Percentiles rank a stretch among this genome's conserved stretches.
Conservation (phyloP, 2,113 vertebrate species). For the Perognathus longimembris region DNA sequence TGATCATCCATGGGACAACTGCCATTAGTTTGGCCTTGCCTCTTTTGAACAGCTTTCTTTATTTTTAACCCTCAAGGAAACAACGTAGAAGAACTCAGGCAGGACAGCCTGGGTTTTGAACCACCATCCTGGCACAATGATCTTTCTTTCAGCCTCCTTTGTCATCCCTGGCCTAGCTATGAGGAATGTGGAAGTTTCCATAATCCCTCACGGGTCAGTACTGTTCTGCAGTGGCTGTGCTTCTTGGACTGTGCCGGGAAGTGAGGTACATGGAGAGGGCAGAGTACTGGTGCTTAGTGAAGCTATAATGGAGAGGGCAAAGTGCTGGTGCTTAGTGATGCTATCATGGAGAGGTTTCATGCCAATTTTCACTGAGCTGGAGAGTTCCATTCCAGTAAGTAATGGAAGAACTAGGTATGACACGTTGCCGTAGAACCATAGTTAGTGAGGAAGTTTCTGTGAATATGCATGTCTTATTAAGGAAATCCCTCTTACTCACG, state of each 20-base stretch:
- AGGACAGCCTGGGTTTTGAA: neutral
- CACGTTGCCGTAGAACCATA: neutral
- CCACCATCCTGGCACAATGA: neutral
- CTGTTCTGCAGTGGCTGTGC: neutral
- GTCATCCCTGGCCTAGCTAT: neutral
- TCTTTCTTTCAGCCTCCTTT: neutral
- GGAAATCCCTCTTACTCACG: neutral
- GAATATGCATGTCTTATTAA: neutral
- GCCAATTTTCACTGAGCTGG: neutral
- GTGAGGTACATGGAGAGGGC: neutral
- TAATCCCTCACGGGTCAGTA: neutral
- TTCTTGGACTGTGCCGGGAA: neutral
- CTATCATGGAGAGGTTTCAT: neutral
- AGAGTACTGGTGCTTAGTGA: neutral
- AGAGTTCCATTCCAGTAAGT: neutral
- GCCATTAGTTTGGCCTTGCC: neutral
- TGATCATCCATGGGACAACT: neutral
- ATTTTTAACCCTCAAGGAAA: neutral
- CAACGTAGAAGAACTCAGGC: neutral
- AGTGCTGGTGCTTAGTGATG: neutral
- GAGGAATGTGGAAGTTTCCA: neutral
- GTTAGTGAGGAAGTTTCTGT: neutral
- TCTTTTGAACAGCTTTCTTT: neutral
- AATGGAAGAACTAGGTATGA: neutral
- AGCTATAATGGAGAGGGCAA: neutral